A percentile compares a stretch with the other conserved stretches of the same genome.
Conservation (phyloP, 2,113 vertebrate genomes). For the Nothoprocta perdicaria region DNA sequence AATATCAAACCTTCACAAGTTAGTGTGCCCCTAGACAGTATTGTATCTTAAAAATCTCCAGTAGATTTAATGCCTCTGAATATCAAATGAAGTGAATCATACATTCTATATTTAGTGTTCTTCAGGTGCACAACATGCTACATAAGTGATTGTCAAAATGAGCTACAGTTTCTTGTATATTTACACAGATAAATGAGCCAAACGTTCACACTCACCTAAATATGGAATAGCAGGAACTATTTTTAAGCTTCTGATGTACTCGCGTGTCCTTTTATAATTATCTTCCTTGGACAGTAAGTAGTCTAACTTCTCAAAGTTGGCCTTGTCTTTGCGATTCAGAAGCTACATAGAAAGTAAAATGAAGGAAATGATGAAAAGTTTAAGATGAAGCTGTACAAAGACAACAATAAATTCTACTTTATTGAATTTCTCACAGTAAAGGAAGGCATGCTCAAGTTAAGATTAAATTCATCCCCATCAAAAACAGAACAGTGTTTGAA, state of each 20-base stretch:
- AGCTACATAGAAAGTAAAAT: conserved; percentile 76
- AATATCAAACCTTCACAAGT: neutral
- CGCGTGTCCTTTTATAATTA: conserved; percentile 92
- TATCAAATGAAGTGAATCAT: neutral
- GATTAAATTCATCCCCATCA: neutral
- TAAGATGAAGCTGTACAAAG: neutral
- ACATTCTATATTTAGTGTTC: neutral
- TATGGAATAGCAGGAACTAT: conserved; percentile 95
- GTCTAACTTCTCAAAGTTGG: conserved; percentile 93
- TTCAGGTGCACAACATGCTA: neutral
- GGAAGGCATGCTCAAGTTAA: neutral
- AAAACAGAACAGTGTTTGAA: neutral
- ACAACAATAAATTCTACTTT: neutral
- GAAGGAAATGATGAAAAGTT: neutral
- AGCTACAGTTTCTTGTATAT: conserved; percentile 16
- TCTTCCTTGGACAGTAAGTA: conserved; percentile 93
- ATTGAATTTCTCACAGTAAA: neutral
- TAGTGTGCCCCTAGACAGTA: neutral
- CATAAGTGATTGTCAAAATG: neutral
- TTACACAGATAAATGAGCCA: neutral
- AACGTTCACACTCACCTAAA: conserved; percentile 82
- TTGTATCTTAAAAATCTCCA: neutral
- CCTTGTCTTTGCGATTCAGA: conserved; percentile 92
- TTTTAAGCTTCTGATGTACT: conserved; percentile 91
- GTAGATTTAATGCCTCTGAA: neutral